Base-by-base conservation (phyloP, 2,888 invertebrate genomes). In the Lasioglossum lativentre region DNA sequence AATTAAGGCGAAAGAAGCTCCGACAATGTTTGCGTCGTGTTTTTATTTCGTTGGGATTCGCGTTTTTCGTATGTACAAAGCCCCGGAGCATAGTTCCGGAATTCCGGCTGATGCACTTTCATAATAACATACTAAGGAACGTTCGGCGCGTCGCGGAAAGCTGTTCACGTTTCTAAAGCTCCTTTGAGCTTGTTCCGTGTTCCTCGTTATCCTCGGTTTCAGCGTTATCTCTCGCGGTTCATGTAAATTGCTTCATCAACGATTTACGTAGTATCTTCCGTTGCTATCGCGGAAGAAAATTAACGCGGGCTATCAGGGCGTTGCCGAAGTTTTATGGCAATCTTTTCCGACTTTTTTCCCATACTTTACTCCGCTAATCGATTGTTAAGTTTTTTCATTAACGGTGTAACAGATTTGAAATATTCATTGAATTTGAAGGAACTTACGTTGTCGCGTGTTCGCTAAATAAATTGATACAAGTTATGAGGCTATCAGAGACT, bases 241-340 rank as follows among this genome's bases (percentile, higher is more conserved):
- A 85, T 85, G 78, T 66, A 85, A 83, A 85, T 85, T 66, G 52
- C 75, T 72, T 75, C 75, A 78, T 78, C 84, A 66, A 42, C 52
- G 75, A 78, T 83, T 75, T 66, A 78, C 75, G 63, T 45, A 75
- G 72, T 83, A 83, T 66, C 75, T 72, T 63, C 30, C n/a, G 75
- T 78, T 83, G 75, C 78, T 63, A 75, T 83, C 56, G 71, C 45
- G 56, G 52, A 56, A 66, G 84, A 72, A 78, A 72, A 83, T 85
- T 75, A 83, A 83, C 84, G 71, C 19, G 23, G 10, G 14, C 14
- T 23, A 23, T 4, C 63, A 75, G 63, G 63, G 63, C 52, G 34
- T 76, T 38, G 38, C 23, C 2, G 34, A 68, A 68, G 34, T 38
- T 68, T 68, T 38, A 34, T 10, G 34, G 1, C 8, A 1, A 38